Percentiles rank a stretch among this genome's conserved stretches.
phyloP scores from a whole-genome alignment of 2,888 invertebrate genomes.

The Lasioglossum oenotherae region DNA sequence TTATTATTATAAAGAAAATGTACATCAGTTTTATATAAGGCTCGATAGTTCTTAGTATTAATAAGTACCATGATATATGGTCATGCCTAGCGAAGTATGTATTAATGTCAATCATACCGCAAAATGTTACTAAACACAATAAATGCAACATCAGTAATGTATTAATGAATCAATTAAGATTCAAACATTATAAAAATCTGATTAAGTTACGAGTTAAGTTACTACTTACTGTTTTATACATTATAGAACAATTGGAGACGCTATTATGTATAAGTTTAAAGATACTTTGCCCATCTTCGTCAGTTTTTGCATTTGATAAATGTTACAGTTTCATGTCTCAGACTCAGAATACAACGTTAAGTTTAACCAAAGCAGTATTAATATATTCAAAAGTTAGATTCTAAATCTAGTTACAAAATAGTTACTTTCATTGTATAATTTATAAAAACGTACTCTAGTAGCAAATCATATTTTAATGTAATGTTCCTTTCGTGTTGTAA shows the following conservation, averaged over 20 bases:
- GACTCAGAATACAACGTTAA: slow-evolving; percentile 25
- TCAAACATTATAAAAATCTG: background rate
- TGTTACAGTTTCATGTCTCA: slow-evolving; percentile 14
- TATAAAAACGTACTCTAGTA: slow-evolving; percentile 24
- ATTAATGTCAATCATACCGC: slow-evolving; percentile 18
- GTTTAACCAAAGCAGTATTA: slow-evolving; percentile 52
- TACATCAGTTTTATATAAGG: background rate
- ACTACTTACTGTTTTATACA: slow-evolving; percentile 27
- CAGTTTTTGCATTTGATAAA: slow-evolving; percentile 41
- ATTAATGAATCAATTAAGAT: slow-evolving; percentile 26
- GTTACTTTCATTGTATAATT: slow-evolving; percentile 46
- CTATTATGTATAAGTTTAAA: slow-evolving; percentile 26
- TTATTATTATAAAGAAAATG: background rate
- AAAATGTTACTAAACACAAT: slow-evolving; percentile 15
- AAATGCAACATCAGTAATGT: slow-evolving; percentile 24
- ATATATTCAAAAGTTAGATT: slow-evolving; percentile 39
- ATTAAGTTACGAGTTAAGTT: slow-evolving; percentile 31
- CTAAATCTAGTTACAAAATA: slow-evolving; percentile 33
- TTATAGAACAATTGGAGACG: slow-evolving; percentile 42
- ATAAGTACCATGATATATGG: slow-evolving; percentile 36
- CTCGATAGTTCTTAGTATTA: background rate
- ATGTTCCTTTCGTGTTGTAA: slow-evolving; percentile 16
- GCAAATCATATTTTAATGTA: slow-evolving; percentile 9
- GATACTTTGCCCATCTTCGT: slow-evolving; percentile 16
- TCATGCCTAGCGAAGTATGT: slow-evolving; percentile 22